Percentiles rank a stretch among this genome's conserved stretches.
Conservation (phyloP, 2,888 invertebrate species). For the Limulus polyphemus region DNA sequence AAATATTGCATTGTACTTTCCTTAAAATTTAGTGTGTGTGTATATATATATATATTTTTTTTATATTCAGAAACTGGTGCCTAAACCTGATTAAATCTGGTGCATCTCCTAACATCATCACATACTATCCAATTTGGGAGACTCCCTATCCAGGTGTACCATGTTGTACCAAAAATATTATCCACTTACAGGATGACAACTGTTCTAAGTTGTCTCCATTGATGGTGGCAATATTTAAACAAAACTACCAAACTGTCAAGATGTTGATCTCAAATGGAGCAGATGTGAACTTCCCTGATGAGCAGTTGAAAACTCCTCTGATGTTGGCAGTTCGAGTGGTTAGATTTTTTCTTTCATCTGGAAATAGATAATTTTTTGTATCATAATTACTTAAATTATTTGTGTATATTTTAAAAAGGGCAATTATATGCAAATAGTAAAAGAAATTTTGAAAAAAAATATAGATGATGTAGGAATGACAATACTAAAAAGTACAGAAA, state of each 20-base stretch:
- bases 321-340: conserved; percentile 39
- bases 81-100: conserved; percentile 30
- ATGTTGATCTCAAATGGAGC: conserved; percentile 35
- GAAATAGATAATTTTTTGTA: not conserved
- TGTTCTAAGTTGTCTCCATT: conserved; percentile 33
- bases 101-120: conserved; percentile 31
- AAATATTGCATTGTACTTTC: too few relatives aligned
- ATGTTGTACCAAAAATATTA: conserved; percentile 7
- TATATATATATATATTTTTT: not conserved
- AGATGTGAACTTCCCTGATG: conserved; percentile 36
- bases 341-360: conserved; percentile 10
- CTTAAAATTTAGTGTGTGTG: too few relatives aligned
- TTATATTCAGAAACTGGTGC: conserved; percentile 9
- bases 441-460: too few relatives aligned
- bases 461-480: too few relatives aligned
- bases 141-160: conserved; percentile 20
- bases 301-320: conserved; percentile 35
- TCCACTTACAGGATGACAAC: too few relatives aligned
- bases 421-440: too few relatives aligned
- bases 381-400: not conserved
- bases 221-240: conserved; percentile 35
- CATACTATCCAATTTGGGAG: conserved; percentile 30
- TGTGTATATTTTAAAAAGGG: too few relatives aligned
- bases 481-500: too few relatives aligned
- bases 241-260: conserved; percentile 33